Evolutionary conservation across 1,140 invertebrate species (phyloP), one percentile per base, ranked within the genome.

Genomic region (Argopecten irradians): DNA sequence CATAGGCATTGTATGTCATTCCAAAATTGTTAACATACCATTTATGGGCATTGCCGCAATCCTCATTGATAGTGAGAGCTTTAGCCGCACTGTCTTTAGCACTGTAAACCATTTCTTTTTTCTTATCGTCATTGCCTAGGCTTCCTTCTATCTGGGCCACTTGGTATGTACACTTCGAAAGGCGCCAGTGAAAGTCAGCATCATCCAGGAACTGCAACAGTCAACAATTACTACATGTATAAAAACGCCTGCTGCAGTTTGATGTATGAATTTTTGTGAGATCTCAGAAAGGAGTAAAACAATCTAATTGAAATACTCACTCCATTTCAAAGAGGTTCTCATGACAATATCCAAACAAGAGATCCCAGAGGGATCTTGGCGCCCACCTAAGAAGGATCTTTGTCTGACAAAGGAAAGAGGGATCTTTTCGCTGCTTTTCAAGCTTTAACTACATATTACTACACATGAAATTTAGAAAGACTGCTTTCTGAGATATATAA

Each of bases 31-130:
- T 28, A 35, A 86, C 46, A 86, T 93, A 97, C 97, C 97, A 98
- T 95, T 98, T 98, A 93, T 98, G 97, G 36, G 97, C 96, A 92
- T 97, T 96, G 0, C 96, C 94, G 93, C 96, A 95, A 28, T 96
- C 92, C 5, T 96, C 93, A 89, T 97, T 95, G 3, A 97, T 85
- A 89, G 96, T 93, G 14, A 98, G 92, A 88, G 97, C 96, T 92
- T 94, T 94, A 91, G 96, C 95, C 88, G 97, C 97, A 91, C 96
- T 96, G 46, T 96, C 95, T 55, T 90, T 96, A 96, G 97, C 97
- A 96, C 96, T 95, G 90, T 95, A 95, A 34, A 97, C 93, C 84
- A 96, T 94, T 87, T 96, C 93, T 93, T 97, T 96, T 90, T 96
- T 96, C 86, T 94, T 94, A 46, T 96, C 95, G 83, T 93, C 91